Percentiles rank a stretch among this genome's conserved stretches.
Evolutionary conservation across 2,113 vertebrate species (phyloP).

Genomic region (Sinosuthora webbiana): DNA sequence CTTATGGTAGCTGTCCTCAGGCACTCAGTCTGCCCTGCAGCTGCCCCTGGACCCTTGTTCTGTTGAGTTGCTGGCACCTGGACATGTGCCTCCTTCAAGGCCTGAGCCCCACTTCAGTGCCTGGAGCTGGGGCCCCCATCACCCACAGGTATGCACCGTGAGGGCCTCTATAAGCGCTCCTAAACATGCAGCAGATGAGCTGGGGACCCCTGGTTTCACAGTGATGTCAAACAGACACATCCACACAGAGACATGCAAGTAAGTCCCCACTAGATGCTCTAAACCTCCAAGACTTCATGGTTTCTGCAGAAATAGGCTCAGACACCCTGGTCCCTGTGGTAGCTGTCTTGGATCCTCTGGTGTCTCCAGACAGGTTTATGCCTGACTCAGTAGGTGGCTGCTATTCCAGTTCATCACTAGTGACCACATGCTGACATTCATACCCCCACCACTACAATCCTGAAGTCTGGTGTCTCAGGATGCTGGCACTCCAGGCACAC

Average conservation of each 20-base stretch:
- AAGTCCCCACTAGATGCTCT: background rate
- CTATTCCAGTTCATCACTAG: background rate
- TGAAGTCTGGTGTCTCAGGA: background rate
- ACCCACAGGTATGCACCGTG: too few species aligned
- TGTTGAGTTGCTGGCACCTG: background rate
- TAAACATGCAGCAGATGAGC: background rate
- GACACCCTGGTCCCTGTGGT: background rate
- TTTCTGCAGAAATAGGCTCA: rapidly evolving
- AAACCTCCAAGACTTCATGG: background rate
- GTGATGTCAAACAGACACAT: background rate
- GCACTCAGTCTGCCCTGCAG: background rate
- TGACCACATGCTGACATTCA: background rate
- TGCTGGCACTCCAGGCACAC: background rate
- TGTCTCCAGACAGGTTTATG: background rate
- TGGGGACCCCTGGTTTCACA: background rate
- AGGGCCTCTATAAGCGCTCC: background rate
- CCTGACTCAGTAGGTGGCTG: background rate
- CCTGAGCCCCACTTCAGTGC: background rate
- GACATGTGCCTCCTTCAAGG: background rate
- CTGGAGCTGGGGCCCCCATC: background rate
- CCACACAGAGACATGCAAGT: background rate
- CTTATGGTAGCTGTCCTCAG: background rate
- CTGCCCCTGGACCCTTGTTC: background rate
- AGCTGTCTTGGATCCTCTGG: background rate
- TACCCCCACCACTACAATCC: rapidly evolving